Conservation (phyloP, 2,113 vertebrate genomes). For the Orcinus orca region DNA sequence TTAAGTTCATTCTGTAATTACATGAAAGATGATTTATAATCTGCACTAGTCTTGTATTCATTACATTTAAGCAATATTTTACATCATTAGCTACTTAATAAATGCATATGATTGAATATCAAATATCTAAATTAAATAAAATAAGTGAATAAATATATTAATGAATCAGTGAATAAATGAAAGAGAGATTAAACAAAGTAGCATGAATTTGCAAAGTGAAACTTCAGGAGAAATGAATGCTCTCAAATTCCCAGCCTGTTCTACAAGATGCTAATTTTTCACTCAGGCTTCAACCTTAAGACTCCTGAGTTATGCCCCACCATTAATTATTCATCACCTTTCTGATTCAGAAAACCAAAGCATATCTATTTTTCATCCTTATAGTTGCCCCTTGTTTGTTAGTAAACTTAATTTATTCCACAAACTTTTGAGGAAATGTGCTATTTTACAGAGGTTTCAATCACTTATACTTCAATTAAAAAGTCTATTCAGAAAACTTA, state of each 20-base stretch:
- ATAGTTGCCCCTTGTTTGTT: background rate
- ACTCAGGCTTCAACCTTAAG: background rate
- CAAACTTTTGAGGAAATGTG: background rate
- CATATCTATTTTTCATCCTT: background rate
- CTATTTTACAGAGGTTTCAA: background rate
- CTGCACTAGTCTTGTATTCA: background rate
- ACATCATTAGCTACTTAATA: background rate
- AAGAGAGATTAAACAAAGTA: background rate
- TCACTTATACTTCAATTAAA: background rate
- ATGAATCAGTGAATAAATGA: background rate
- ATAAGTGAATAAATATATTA: background rate
- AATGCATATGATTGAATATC: background rate
- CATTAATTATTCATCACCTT: background rate
- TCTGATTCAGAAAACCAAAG: constrained; percentile 25
- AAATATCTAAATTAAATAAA: background rate
- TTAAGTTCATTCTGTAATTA: background rate
- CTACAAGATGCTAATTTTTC: background rate
- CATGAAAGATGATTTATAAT: background rate
- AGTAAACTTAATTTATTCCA: background rate
- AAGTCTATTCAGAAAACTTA: background rate
- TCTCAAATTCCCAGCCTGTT: background rate
- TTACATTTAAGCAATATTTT: background rate
- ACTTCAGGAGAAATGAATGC: background rate
- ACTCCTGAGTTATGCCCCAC: background rate
- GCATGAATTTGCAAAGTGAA: background rate